Conservation (phyloP, 2,113 vertebrate species). For the Lipotes vexillifer region DNA sequence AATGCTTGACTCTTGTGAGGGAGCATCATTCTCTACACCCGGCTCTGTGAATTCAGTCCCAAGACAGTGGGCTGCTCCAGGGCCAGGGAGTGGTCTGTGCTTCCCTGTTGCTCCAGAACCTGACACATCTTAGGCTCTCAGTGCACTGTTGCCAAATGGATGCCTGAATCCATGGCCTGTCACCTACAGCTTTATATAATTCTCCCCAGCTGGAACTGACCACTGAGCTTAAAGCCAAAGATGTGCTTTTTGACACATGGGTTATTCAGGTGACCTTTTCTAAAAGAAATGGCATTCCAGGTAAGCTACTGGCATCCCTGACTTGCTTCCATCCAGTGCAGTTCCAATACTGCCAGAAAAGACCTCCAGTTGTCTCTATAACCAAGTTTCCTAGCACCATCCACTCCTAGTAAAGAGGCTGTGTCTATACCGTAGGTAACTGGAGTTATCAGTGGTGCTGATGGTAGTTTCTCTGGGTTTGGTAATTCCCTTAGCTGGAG, state of each 20-base stretch:
- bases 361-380: neutral
- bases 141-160: neutral
- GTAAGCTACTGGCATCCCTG: neutral
- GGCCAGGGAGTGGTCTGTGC: neutral
- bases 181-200: neutral
- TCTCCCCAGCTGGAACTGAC: neutral
- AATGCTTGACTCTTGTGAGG: neutral
- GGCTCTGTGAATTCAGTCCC: neutral
- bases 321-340: neutral
- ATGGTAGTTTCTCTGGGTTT: neutral
- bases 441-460: neutral
- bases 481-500: neutral
- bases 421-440: neutral
- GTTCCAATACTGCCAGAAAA: neutral
- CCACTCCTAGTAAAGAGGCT: neutral
- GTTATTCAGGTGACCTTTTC: neutral
- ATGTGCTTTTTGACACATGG: neutral
- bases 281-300: neutral
- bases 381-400: neutral
- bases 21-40: neutral
- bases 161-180: neutral
- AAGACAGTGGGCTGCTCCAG: neutral
- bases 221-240: neutral
- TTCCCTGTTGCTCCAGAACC: neutral
- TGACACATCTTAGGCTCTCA: neutral